Base-by-base conservation (phyloP, 2,888 invertebrate genomes). In the Eumerus sabulonum region DNA sequence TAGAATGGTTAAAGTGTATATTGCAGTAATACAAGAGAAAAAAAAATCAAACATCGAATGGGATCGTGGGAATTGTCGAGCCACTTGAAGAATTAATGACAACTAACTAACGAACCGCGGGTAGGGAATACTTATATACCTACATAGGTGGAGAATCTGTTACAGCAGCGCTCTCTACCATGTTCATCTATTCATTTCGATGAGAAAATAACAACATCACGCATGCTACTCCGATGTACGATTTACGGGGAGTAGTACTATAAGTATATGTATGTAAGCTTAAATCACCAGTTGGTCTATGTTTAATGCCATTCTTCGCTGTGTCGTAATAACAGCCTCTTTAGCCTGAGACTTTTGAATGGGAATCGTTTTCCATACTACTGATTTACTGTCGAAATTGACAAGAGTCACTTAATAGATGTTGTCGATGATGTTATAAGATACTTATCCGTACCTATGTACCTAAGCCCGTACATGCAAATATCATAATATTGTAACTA, bases 11-110 rank as follows among this genome's bases (percentile, higher is more conserved):
- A 53, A 56, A 68, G 63, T 68, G 56, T 48, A 42, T 51, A 56
- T 40, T 19, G 13, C 13, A 1, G n/a, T 13, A 17, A 18, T 27
- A 36, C 19, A n/a, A 13, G 47, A 70, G 64, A 74, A 74, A 59
- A 74, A 74, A 68, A 74, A 74, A 74, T 74, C 74, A 74, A 73
- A 74, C 74, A 62, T 64, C 64, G 68, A 79, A 79, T 79, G 79
- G 68, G 79, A 79, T 79, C 79, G 79, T 79, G 79, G 70, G 79
- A 79, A 79, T 45, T 62, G 73, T 79, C 73, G 72, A 77, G 63
- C 68, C 73, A 74, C 79, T 68, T 64, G 79, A 63, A 59, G 68
- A 79, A 73, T 79, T 68, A 79, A 74, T 68, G 79, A 74, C 79
- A 79, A 53, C 73, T 68, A 67, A 63, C 35, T 50, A 57, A 42